These are phyloP conservation scores for Grammomys surdaster DNA, from an alignment of 2,113 vertebrate species.

Conservation along the genomic window DNA sequence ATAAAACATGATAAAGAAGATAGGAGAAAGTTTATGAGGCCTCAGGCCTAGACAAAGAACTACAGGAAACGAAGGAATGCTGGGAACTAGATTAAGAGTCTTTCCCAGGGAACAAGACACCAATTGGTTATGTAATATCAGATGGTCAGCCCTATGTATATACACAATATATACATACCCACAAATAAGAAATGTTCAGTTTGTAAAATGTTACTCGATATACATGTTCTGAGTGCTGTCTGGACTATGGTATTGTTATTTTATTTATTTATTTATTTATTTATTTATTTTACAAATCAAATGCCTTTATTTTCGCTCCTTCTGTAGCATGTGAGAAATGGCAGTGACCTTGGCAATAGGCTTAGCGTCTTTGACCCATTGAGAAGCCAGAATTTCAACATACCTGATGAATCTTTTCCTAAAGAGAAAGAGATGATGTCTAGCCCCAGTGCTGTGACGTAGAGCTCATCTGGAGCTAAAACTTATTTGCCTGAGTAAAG, in stretches of 20 bases:
- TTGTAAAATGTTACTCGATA: too few relatives aligned
- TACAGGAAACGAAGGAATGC: neutral
- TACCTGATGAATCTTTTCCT: conserved; percentile 38
- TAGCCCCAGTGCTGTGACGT: conserved; percentile 49
- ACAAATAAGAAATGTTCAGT: too few relatives aligned
- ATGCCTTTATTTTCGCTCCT: conserved; percentile 80
- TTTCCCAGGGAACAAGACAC: neutral
- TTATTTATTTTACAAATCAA: conserved; percentile 75
- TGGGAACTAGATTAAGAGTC: neutral
- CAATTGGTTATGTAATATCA: neutral
- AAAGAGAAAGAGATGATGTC: conserved; percentile 58
- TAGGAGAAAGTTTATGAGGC: neutral
- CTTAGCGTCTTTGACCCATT: conserved; percentile 59
- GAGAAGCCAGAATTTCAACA: conserved; percentile 59
- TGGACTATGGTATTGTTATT: too few relatives aligned
- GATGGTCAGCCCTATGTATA: neutral
- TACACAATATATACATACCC: too few relatives aligned
- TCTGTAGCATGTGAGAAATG: conserved; percentile 75
- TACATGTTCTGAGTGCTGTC: too few relatives aligned
- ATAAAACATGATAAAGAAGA: neutral
- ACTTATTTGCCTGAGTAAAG: conserved; percentile 81
- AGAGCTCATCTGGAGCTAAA: conserved; percentile 69
- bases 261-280: too few relatives aligned
- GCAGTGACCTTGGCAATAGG: conserved; percentile 79
- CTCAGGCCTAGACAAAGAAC: neutral